A percentile compares a stretch with the other conserved stretches of the same genome.
phyloP scores from a whole-genome alignment of 2,113 vertebrate genomes.

The Equus quagga region DNA sequence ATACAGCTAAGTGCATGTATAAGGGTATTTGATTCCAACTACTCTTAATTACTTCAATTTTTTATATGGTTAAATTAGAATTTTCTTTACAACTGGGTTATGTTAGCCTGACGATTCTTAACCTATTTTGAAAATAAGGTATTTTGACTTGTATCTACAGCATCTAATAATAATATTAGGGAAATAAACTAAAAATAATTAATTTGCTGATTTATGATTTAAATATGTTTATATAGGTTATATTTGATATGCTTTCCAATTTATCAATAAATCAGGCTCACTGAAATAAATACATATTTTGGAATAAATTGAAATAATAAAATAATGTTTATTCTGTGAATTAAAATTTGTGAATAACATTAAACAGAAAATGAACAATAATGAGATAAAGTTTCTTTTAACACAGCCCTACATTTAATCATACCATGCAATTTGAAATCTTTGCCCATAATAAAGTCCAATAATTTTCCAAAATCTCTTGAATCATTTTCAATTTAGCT shows the following conservation, averaged over 20 bases:
- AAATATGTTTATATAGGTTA: not conserved
- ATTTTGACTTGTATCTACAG: not conserved
- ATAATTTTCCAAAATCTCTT: not conserved
- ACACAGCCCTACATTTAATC: not conserved
- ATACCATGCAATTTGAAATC: not conserved
- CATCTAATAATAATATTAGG: not conserved
- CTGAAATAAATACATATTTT: not conserved
- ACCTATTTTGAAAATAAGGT: not conserved
- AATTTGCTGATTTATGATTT: not conserved
- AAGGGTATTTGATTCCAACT: constrained; percentile 13
- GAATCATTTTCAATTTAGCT: not conserved
- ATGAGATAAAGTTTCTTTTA: not conserved
- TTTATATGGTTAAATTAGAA: not conserved
- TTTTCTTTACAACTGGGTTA: not conserved
- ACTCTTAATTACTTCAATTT: not conserved
- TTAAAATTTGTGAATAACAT: not conserved
- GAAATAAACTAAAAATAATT: not conserved
- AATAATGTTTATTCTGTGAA: not conserved
- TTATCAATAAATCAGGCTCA: not conserved
- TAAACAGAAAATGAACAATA: not conserved
- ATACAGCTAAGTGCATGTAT: not conserved
- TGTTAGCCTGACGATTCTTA: not conserved
- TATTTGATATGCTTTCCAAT: not conserved
- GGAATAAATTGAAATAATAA: not conserved
- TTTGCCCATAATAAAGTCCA: not conserved